Conservation (phyloP, 2,797 vertebrate species). For the Pseudochromis fuscus region DNA sequence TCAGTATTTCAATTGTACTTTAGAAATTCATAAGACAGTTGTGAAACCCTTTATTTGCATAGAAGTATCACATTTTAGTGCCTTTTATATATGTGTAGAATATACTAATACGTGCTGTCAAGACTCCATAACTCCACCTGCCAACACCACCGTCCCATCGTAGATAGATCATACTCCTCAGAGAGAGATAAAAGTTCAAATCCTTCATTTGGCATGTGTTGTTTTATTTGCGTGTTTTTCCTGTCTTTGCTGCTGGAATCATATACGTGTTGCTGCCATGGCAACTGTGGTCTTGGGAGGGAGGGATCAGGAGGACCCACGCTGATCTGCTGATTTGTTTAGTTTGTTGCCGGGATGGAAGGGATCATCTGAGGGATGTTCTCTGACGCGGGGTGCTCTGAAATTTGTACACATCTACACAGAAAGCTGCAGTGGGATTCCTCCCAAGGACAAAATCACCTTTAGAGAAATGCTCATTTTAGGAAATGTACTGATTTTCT, state of each 20-base stretch:
- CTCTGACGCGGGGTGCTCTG: not conserved
- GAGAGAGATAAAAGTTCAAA: conserved; percentile 60
- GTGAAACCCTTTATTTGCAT: not conserved
- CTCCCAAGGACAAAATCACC: not conserved
- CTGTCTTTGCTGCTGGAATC: conserved; percentile 32
- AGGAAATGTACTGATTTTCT: conserved; percentile 11
- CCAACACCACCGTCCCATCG: not conserved
- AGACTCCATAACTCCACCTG: conserved; percentile 19
- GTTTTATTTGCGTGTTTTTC: conserved; percentile 49
- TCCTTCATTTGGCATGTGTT: conserved; percentile 48
- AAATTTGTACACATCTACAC: conserved; percentile 27
- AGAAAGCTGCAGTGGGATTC: not conserved
- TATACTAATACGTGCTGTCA: not conserved
- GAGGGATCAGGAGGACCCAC: conserved; percentile 31
- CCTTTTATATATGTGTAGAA: conserved; percentile 12
- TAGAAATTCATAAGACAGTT: not conserved
- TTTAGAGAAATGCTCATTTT: conserved; percentile 8
- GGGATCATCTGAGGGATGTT: conserved; percentile 42
- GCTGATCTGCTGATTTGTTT: conserved; percentile 67
- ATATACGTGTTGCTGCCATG: conserved; percentile 74
- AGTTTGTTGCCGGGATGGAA: conserved; percentile 50
- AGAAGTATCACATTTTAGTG: not conserved
- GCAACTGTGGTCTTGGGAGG: conserved; percentile 58
- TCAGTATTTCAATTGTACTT: not conserved
- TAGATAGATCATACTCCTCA: conserved; percentile 34